Evolutionary conservation across 1,140 invertebrate genomes (phyloP).

Genomic region (Diprion similis): DNA sequence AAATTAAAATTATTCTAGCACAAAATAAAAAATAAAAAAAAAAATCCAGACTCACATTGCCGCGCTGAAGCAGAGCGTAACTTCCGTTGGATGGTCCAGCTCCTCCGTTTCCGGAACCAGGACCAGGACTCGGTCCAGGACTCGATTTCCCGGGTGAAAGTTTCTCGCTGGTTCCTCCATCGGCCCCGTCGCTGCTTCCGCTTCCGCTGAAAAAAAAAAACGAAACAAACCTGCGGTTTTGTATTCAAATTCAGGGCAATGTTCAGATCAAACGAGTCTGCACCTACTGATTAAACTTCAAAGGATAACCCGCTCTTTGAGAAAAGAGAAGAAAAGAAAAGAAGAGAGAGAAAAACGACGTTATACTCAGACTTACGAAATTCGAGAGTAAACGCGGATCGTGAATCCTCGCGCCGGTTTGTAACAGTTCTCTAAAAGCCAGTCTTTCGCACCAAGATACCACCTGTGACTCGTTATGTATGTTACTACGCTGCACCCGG

Average conservation of each 20-base stretch:
- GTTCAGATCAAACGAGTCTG: too few species aligned
- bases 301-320: conserved; percentile 31
- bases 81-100: conserved; percentile 56
- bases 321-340: conserved; percentile 39
- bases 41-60: conserved; percentile 54
- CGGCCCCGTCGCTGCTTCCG: conserved; percentile 58
- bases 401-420: conserved; percentile 30
- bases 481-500: conserved; percentile 54
- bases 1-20: not conserved
- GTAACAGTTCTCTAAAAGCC: conserved; percentile 50
- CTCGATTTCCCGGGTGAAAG: conserved; percentile 55
- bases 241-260: too few species aligned
- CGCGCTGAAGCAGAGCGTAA: conserved; percentile 52
- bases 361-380: conserved; percentile 42
- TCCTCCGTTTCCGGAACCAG: conserved; percentile 57
- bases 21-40: not conserved
- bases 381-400: conserved; percentile 31
- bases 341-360: not conserved
- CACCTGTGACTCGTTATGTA: conserved; percentile 55
- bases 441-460: conserved; percentile 54
- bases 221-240: too few species aligned
- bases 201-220: conserved; percentile 47
- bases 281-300: not conserved
- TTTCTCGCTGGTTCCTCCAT: conserved; percentile 54
- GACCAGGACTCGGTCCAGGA: conserved; percentile 55